A percentile compares a stretch with the other conserved stretches of the same genome.
Conservation (phyloP, 2,797 vertebrate species). For the Sternotherus odoratus region DNA sequence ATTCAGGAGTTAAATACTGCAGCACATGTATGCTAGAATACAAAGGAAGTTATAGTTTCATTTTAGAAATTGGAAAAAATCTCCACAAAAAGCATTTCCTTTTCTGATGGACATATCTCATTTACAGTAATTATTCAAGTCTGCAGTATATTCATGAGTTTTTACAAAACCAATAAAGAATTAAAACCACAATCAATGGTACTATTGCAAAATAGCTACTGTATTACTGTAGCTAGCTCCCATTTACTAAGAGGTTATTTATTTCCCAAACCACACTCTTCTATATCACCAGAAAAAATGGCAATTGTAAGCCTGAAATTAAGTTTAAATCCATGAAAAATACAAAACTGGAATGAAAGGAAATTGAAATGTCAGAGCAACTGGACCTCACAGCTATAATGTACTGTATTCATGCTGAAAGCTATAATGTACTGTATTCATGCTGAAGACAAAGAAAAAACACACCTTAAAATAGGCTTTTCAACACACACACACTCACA, state of each 20-base stretch:
- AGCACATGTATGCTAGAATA: not conserved
- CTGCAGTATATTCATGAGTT: not conserved
- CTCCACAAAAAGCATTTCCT: not conserved
- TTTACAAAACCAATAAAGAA: not conserved
- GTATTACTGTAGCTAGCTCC: not conserved
- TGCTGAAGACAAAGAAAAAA: not conserved
- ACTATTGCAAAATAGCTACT: slow-evolving; percentile 29
- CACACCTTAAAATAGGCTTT: not conserved
- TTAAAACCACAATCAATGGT: slow-evolving; percentile 26
- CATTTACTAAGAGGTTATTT: not conserved
- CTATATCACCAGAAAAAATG: slow-evolving; percentile 14
- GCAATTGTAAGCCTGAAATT: slow-evolving; percentile 46
- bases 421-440: not conserved
- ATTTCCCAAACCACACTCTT: not conserved
- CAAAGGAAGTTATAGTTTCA: not conserved
- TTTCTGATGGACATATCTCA: slow-evolving; percentile 34
- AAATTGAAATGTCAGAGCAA: slow-evolving; percentile 44
- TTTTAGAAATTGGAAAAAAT: not conserved
- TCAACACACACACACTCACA: not conserved
- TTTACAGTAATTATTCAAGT: slow-evolving; percentile 56
- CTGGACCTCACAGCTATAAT: not conserved
- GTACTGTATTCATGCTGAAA: not conserved
- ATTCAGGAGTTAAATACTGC: not conserved
- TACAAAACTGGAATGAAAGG: not conserved
- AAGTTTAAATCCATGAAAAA: slow-evolving; percentile 23